A percentile compares a stretch with the other conserved stretches of the same genome.
Conservation (phyloP, 2,888 invertebrate species). For the Antheraea assamensis region DNA sequence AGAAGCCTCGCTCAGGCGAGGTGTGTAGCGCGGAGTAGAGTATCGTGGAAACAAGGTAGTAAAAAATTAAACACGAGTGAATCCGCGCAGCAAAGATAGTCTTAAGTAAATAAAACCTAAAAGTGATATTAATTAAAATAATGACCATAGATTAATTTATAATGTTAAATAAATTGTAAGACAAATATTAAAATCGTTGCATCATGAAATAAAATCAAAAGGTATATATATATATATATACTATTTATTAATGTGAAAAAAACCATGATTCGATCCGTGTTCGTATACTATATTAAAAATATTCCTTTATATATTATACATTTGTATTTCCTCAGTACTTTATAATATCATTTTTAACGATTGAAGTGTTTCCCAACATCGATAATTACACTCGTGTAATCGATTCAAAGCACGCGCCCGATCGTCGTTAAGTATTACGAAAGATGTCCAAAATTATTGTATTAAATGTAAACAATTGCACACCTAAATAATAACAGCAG, state of each 20-base stretch:
- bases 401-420: conserved; percentile 15
- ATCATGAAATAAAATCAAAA: neutral
- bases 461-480: neutral
- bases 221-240: too few relatives aligned
- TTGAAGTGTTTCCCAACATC: neutral
- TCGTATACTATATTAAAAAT: too few relatives aligned
- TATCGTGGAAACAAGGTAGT: too few relatives aligned
- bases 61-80: too few relatives aligned
- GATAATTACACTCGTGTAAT: neutral
- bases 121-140: too few relatives aligned
- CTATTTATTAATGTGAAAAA: neutral
- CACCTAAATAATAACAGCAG: conserved; percentile 19
- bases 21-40: too few relatives aligned
- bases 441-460: conserved; percentile 13
- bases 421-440: conserved; percentile 19
- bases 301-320: too few relatives aligned
- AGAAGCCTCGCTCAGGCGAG: too few relatives aligned
- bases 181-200: neutral
- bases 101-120: too few relatives aligned
- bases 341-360: neutral
- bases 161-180: neutral
- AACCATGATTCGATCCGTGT: neutral
- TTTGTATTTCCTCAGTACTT: neutral
- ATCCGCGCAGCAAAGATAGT: too few relatives aligned
- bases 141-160: too few relatives aligned